Evolutionary conservation across 2,113 vertebrate genomes (phyloP), one percentile per base, ranked within the genome.

Genomic region (Petromus typicus): DNA sequence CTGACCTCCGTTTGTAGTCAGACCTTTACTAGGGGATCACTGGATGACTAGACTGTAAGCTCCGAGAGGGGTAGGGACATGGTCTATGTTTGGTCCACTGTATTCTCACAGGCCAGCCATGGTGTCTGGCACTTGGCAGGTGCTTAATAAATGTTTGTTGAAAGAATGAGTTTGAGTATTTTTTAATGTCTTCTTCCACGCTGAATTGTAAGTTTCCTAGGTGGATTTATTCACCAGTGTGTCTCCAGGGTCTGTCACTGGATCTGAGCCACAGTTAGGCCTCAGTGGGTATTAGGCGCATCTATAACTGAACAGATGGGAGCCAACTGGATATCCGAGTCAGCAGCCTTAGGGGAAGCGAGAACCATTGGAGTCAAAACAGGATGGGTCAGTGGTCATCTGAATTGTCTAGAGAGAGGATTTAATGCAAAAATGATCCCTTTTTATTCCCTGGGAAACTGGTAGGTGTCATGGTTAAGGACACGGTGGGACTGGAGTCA

Each of bases 151-250:
- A 97, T 97, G 79, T 96, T 96, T 97, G 97, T 92, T 97, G 93
- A 97, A 97, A 95, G 95, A 97, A 95, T 86, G 97, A 97, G 94
- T 97, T 92, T 96, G 97, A 97, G 97, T 97, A 93, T 97, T 96
- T 96, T 96, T 97, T 93, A 91, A 94, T 96, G 80, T 92, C 76
- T 95, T 95, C 57, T 75, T 71, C 73, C 30, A 91, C 83, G 89
- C 48, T 71, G 54, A 95, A 90, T 83, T 83, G 48, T 95, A 86
- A 94, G 89, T 87, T 95, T 95, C 79, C 80, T 95, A 94, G 86
- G 79, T 17, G 63, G 37, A 59, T 91, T 93, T 95, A 64, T n/a
- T 96, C 87, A 94, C 80, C n/a, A 40, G 92, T 66, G 27, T 89
- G 43, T 95, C 90, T 94, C 83, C 92, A 95, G 94, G 82, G 51